These are phyloP conservation scores for Pristionchus pacificus DNA, from an alignment of 1,140 invertebrate genomes.

Conservation along the genomic window DNA sequence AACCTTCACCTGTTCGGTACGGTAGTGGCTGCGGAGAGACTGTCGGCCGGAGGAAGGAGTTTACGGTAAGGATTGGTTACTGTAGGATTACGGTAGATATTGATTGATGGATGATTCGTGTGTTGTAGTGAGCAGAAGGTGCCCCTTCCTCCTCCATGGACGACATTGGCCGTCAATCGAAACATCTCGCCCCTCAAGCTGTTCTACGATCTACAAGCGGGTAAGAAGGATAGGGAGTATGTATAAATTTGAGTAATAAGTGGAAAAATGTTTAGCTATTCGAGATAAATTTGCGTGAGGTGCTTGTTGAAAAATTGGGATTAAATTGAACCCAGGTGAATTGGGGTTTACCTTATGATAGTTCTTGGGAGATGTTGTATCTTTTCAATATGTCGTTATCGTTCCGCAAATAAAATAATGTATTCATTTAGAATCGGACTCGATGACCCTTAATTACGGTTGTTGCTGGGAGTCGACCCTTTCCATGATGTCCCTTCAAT, in stretches of 20 bases:
- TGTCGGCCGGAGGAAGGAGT: conserved; percentile 76
- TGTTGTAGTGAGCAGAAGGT: conserved; percentile 59
- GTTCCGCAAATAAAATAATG: no score
- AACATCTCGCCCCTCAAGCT: conserved; percentile 92
- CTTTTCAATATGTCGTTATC: no score
- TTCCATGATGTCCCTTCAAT: conserved; percentile 84
- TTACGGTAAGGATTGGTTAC: no score
- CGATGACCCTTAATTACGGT: conserved; percentile 85
- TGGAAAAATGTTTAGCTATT: no score
- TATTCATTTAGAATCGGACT: conserved; percentile 70
- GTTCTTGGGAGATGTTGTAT: no score
- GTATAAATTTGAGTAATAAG: no score
- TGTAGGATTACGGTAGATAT: no score
- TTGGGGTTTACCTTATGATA: no score
- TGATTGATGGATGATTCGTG: conserved; percentile 74
- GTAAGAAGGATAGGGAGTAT: no score
- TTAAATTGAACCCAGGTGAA: no score
- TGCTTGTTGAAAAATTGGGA: conserved; percentile 9
- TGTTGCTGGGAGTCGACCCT: conserved; percentile 97
- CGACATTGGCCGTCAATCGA: conserved; percentile 61
- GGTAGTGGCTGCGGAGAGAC: conserved; percentile 75
- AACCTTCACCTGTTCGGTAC: conserved; percentile 79
- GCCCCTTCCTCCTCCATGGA: conserved; percentile 62
- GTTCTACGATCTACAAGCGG: conserved; percentile 92
- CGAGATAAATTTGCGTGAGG: no score